Evolutionary conservation across 64 coral and sea anemone genomes (phyloP).

Genomic region (Montipora sp.): DNA sequence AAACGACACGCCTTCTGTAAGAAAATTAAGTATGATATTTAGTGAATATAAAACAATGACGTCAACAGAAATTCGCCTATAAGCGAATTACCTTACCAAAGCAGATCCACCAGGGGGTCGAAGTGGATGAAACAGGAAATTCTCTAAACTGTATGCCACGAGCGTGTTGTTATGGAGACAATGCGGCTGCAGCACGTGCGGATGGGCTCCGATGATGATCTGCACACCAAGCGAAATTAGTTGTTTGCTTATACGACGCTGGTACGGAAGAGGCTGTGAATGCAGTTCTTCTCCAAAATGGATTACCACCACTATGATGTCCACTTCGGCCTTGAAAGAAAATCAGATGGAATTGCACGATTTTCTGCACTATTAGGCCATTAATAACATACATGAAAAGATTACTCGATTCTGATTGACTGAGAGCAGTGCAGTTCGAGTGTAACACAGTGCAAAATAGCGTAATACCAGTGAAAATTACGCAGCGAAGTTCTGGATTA

Average conservation of each 20-base stretch:
- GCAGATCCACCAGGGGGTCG: background rate
- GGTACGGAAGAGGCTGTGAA: background rate
- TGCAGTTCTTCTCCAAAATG: constrained; percentile 57
- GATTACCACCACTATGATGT: constrained; percentile 74
- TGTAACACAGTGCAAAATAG: no score
- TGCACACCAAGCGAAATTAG: constrained; percentile 64
- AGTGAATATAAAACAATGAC: no score
- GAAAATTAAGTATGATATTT: no score
- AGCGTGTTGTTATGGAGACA: constrained; percentile 2
- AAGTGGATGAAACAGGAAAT: constrained; percentile 65
- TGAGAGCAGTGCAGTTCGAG: no score
- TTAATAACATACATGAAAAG: no score
- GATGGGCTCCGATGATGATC: constrained; percentile 68
- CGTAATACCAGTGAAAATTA: no score
- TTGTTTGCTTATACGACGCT: constrained; percentile 39
- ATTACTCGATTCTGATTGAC: no score
- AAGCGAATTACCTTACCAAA: background rate
- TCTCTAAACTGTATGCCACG: constrained; percentile 67
- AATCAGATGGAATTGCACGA: background rate
- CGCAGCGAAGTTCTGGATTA: no score
- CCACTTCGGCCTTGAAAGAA: constrained; percentile 52
- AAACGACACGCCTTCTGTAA: no score
- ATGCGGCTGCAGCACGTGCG: constrained; percentile 66
- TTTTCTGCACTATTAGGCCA: no score
- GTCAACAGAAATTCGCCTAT: no score